Evolutionary conservation across 2,113 vertebrate species (phyloP), one percentile per base, ranked within the genome.

Genomic region (Amia ocellicauda): DNA sequence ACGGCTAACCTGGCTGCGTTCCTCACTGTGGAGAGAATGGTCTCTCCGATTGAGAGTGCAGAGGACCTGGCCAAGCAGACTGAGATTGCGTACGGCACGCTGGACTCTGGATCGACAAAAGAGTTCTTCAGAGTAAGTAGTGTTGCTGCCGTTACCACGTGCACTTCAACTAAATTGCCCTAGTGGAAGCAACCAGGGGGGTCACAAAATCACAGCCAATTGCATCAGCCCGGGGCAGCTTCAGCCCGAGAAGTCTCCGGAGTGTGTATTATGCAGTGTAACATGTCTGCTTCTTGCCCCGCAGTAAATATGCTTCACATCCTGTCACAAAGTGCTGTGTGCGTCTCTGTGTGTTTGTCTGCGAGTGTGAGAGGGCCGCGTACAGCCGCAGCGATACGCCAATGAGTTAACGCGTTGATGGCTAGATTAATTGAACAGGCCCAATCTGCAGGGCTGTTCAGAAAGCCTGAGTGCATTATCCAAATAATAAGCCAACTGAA

Each of bases 51-150:
- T 81, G 97, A 99, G 84, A 99, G 97, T 63, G 94, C 97, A 0
- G 97, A 99, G 88, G 97, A 99, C 78, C 86, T 99, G 73, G 95
- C 97, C 84, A 99, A 99, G 72, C 97, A 99, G 84, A 98, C 97
- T 0, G 97, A 99, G 84, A 99, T 99, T 66, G 97, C 97, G 74
- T 99, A 99, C 3, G 97, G 97, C 69, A 98, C 97, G 0, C 78
- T 99, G 80, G 97, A 99, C 77, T 94, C 97, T 2, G 97, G 97
- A 36, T 99, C 97, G 71, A 99, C 97, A n/a, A 99, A 99, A 84
- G 97, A 99, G 86, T 99, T 99, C 85, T 99, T 99, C 84, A 92
- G 93, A 91, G 97, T 99, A 90, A 86, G 93, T 83, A 72, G 19
- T 52, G 22, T n/a, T 2, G 4, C 22, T 13, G 24, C 27, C 20